Evolutionary conservation across 2,797 vertebrate genomes (phyloP).

Genomic region (Manis pentadactyla): DNA sequence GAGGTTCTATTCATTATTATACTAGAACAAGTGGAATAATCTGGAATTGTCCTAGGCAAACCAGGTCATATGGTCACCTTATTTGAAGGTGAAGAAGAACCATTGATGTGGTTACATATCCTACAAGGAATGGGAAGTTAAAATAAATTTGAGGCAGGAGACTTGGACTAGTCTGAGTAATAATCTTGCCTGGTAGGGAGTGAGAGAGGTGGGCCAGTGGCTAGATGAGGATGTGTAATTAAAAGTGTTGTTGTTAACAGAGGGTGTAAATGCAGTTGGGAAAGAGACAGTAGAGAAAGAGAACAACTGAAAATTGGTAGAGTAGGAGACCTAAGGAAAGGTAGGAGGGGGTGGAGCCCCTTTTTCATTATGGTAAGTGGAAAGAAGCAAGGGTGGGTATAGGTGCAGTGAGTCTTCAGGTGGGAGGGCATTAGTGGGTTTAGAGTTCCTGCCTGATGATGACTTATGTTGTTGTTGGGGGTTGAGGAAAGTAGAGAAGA

Average conservation of each 20-base stretch:
- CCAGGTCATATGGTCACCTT: neutral
- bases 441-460: neutral
- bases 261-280: neutral
- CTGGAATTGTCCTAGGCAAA: neutral
- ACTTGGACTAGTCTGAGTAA: neutral
- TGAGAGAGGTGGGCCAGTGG: neutral
- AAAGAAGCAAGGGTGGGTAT: neutral
- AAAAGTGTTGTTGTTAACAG: neutral
- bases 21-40: neutral
- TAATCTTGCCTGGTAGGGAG: neutral
- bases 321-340: neutral
- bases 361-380: neutral
- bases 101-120: neutral
- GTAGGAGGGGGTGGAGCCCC: neutral
- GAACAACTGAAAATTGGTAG: neutral
- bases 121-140: neutral
- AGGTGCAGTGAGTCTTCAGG: neutral
- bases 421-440: neutral
- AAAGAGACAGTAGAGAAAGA: neutral
- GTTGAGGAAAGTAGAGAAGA: neutral
- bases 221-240: neutral
- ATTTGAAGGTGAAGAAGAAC: slow-evolving; percentile 25
- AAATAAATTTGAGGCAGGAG: slow-evolving; percentile 17
- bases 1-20: neutral
- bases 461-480: neutral